A percentile compares a stretch with the other conserved stretches of the same genome.
Evolutionary conservation across 2,888 invertebrate species (phyloP).

Genomic region (Brachypalpus laphriformis): DNA sequence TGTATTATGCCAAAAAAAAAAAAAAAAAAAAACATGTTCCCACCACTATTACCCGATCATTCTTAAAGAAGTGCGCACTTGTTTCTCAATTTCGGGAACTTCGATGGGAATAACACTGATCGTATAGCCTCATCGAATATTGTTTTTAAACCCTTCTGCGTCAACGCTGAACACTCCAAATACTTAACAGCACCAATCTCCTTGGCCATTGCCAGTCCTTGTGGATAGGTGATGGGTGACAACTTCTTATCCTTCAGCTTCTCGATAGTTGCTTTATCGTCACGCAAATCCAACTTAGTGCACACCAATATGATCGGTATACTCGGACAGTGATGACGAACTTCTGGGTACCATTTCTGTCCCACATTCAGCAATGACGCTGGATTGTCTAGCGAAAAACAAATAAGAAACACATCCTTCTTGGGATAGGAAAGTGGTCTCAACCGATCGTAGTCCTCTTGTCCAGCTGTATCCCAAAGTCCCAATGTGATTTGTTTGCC

Average conservation of each 20-base stretch:
- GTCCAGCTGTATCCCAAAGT: conserved; percentile 82
- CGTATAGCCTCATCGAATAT: conserved; percentile 82
- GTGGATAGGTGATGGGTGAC: conserved; percentile 81
- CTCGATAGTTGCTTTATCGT: conserved; percentile 81
- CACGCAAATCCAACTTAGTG: conserved; percentile 81
- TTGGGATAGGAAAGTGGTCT: conserved; percentile 81
- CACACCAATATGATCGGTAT: conserved; percentile 81
- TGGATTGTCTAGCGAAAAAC: conserved; percentile 81
- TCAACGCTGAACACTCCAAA: conserved; percentile 81
- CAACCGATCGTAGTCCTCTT: conserved; percentile 81
- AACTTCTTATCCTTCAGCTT: conserved; percentile 81
- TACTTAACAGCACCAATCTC: conserved; percentile 81
- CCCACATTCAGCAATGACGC: conserved; percentile 82
- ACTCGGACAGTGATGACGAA: conserved; percentile 81
- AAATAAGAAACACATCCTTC: conserved; percentile 81
- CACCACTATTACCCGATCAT: conserved; percentile 16
- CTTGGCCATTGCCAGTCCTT: conserved; percentile 82
- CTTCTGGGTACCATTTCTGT: conserved; percentile 82
- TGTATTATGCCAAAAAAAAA: no score
- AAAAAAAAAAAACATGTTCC: conserved; percentile 54
- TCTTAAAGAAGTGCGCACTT: conserved; percentile 75
- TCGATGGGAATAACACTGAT: conserved; percentile 81
- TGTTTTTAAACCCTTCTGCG: conserved; percentile 81
- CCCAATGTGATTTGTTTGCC: conserved; percentile 81
- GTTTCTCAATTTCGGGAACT: conserved; percentile 77